Conservation (phyloP, 2,888 invertebrate species). For the Mactromeris polynyma region DNA sequence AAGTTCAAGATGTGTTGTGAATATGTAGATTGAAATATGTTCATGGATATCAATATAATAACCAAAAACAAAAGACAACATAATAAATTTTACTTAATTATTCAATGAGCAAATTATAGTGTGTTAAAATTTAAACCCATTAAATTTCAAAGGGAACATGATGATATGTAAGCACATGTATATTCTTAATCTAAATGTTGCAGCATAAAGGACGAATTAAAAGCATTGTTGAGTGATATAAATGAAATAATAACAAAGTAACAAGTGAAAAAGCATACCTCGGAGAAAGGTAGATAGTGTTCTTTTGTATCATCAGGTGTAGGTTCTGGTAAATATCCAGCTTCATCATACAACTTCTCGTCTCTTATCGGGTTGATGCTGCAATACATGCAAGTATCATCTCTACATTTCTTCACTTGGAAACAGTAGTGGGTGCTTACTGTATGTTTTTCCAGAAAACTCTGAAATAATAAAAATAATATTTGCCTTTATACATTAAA, state of each 20-base stretch:
- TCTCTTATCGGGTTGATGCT: constrained; percentile 30
- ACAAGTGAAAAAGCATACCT: too few species aligned
- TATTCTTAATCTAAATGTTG: neutral
- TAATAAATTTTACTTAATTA: too few species aligned
- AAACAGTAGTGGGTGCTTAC: constrained; percentile 50
- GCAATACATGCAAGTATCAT: constrained; percentile 46
- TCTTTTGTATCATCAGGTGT: constrained; percentile 40
- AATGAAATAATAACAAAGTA: too few species aligned
- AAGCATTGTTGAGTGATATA: too few species aligned
- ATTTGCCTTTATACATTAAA: neutral
- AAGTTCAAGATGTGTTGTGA: neutral
- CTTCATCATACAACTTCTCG: neutral
- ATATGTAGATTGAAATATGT: neutral
- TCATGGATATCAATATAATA: too few species aligned
- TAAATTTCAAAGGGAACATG: neutral
- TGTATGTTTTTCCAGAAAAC: constrained; percentile 39
- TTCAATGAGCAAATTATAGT: neutral
- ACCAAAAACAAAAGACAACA: neutral
- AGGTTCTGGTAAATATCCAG: constrained; percentile 36
- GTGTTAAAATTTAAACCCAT: neutral
- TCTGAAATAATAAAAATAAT: constrained; percentile 34
- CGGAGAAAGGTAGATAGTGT: constrained; percentile 45
- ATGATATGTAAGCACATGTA: too few species aligned
- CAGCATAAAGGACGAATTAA: neutral
- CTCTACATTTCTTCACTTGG: constrained; percentile 51